These are phyloP conservation scores for Alectoris magna DNA, from an alignment of 2,797 vertebrate genomes.

Conservation along the genomic window DNA sequence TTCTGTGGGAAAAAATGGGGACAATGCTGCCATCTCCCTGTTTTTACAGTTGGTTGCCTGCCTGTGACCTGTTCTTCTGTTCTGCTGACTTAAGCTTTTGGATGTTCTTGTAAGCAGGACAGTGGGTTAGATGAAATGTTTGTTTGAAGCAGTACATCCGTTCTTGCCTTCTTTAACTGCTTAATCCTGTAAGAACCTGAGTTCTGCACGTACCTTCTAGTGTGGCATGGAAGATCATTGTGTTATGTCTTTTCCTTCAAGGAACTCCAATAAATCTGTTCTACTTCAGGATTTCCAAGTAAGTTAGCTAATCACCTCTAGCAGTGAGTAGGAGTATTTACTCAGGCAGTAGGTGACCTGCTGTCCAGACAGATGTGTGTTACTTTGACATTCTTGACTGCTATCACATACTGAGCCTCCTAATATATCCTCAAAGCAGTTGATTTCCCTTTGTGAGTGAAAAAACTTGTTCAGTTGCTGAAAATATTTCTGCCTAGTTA, in stretches of 20 bases:
- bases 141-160: neutral
- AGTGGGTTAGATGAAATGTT: neutral
- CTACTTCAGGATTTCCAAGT: neutral
- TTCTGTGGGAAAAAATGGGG: neutral
- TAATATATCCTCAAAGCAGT: neutral
- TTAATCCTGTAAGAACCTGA: neutral
- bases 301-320: neutral
- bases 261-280: neutral
- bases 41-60: neutral
- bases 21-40: neutral
- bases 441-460: neutral
- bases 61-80: neutral
- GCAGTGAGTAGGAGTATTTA: neutral
- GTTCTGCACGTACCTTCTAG: neutral
- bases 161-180: neutral
- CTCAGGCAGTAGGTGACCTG: neutral
- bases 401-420: neutral
- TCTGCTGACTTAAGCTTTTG: neutral
- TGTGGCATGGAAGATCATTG: neutral
- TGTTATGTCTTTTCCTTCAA: neutral
- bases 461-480: neutral
- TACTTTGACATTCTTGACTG: neutral
- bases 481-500: neutral
- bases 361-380: accelerated
- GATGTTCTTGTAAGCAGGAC: neutral